Evolutionary conservation across 2,113 vertebrate genomes (phyloP).

Genomic region (Tylochromis polylepis): DNA sequence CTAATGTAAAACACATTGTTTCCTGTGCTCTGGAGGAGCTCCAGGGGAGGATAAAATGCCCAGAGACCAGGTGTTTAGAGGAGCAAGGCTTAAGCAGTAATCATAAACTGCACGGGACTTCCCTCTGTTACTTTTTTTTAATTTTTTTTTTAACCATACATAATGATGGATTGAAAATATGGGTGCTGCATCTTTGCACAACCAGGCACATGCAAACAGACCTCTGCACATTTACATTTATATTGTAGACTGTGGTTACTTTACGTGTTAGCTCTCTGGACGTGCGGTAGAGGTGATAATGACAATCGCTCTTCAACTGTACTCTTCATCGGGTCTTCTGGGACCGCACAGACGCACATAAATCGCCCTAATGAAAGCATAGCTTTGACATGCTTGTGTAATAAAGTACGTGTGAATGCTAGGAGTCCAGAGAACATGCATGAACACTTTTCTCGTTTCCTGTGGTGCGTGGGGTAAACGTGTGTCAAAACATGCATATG

Average conservation of each 20-base stretch:
- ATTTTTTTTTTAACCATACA: neutral
- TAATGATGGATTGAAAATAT: neutral
- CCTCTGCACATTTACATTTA: neutral
- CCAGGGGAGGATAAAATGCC: neutral
- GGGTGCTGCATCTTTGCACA: neutral
- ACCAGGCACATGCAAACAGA: neutral
- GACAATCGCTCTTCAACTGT: neutral
- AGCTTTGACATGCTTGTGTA: neutral
- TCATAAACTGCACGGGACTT: neutral
- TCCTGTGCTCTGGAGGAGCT: neutral
- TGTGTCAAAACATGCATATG: neutral
- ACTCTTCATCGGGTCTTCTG: neutral
- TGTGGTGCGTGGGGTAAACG: neutral
- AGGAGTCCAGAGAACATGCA: neutral
- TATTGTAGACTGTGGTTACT: neutral
- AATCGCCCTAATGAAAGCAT: neutral
- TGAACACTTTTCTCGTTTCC: neutral
- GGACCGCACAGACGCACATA: neutral
- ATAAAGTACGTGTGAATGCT: neutral
- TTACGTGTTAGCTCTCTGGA: neutral
- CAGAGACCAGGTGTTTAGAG: neutral
- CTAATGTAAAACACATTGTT: conserved; percentile 2
- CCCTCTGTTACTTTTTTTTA: neutral
- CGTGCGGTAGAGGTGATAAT: neutral
- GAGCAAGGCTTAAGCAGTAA: neutral